These are phyloP conservation scores for Linnaemya vulpina DNA, from an alignment of 2,888 invertebrate genomes.

Conservation along the genomic window DNA sequence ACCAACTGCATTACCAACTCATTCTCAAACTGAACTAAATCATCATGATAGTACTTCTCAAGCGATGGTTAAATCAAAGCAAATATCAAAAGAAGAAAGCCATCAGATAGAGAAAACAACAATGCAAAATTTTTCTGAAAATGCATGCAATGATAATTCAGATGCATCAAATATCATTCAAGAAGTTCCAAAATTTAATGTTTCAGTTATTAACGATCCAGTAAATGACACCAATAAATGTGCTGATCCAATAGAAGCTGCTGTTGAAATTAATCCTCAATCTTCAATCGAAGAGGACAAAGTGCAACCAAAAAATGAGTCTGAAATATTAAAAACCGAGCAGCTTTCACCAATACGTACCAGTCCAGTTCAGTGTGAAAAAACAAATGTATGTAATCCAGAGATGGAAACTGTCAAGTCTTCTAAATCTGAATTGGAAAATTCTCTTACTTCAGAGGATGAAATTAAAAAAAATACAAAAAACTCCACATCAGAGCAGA, in stretches of 20 bases:
- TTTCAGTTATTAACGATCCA: constrained; percentile 49
- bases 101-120: neutral
- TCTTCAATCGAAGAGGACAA: constrained; percentile 16
- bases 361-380: constrained; percentile 29
- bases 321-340: constrained; percentile 58
- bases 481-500: constrained; percentile 9
- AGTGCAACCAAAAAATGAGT: constrained; percentile 50
- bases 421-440: neutral
- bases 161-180: constrained; percentile 4
- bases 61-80: constrained; percentile 17
- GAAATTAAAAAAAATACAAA: constrained; percentile 26
- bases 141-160: neutral
- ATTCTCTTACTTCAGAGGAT: neutral
- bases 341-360: constrained; percentile 47
- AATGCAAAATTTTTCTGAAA: neutral
- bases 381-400: neutral
- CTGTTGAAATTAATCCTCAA: neutral
- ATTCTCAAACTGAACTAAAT: neutral
- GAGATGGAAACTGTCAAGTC: constrained; percentile 13
- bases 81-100: neutral
- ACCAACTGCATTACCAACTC: neutral
- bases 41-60: neutral
- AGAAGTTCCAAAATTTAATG: constrained; percentile 11
- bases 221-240: neutral
- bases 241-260: neutral